Base-by-base conservation (phyloP, 2,113 vertebrate species). In the Hepsetus odoe region DNA sequence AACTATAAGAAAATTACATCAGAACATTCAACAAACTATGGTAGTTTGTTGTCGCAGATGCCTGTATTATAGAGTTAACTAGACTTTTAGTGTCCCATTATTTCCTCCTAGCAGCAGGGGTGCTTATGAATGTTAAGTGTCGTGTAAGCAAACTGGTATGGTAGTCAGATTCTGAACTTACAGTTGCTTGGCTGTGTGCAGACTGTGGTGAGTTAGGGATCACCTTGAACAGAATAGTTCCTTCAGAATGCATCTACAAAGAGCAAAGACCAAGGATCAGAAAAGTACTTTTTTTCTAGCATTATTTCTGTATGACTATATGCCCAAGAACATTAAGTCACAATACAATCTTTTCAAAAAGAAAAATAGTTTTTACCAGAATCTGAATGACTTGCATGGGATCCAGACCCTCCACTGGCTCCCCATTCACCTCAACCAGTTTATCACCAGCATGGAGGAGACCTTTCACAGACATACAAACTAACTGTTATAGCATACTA, bases 371-470 rank as follows among this genome's bases (percentile, higher is more conserved):
- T 73, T 85, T 69, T 89, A 98, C 96, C 94, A 98, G 90, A 72
- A 97, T 96, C 61, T 93, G 93, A 87, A 97, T 96, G 79, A 98
- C 94, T 87, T 95, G 93, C 40, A 96, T 95, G 1, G 96, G 96
- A 13, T 96, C 94, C 80, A 96, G 88, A 35, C 96, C 96, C 53
- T 89, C 91, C 33, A 98, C 93, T 0, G 94, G 90, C 86, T 91
- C 87, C n/a, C 95, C 94, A 11, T 98, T 98, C 68, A 98, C 96
- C 86, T 98, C 96, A 58, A 98, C 90, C 68, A 98, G 79, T 84
- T 94, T 91, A 86, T 98, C 96, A 40, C 96, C 96, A 38, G 95
- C 92, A 40, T 94, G 92, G 20, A 98, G 87, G 82, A 98, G 80
- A 16, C 96, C 96, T 98, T 79, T 7, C 2, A 16, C 53, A n/a